Evolutionary conservation across 2,888 invertebrate genomes (phyloP).

Genomic region (Dolichopus griseipennis): DNA sequence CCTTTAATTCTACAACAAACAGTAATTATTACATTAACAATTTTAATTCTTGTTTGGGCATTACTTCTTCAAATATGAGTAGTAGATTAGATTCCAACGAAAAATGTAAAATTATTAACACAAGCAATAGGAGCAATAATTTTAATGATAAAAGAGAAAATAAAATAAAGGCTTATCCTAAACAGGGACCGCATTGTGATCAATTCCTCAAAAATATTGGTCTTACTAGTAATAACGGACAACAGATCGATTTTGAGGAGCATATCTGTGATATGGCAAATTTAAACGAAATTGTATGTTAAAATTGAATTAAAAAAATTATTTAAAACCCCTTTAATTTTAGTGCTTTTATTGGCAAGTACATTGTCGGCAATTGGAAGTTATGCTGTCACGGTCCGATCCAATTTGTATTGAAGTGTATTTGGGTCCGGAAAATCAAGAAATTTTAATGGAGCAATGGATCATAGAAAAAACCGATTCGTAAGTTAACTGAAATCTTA

Average conservation of each 20-base stretch:
- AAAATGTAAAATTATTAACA: slow-evolving; percentile 8
- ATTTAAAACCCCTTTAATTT: slow-evolving; percentile 16
- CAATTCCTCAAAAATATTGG: slow-evolving; percentile 44
- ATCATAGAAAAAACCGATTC: slow-evolving; percentile 40
- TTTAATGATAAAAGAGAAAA: slow-evolving; percentile 6
- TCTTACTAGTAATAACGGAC: slow-evolving; percentile 29
- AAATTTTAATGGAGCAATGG: slow-evolving; percentile 43
- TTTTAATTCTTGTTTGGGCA: background rate
- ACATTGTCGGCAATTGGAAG: slow-evolving; percentile 40
- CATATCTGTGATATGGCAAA: slow-evolving; percentile 44
- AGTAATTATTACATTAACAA: background rate
- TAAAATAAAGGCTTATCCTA: slow-evolving; percentile 26
- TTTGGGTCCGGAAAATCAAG: slow-evolving; percentile 40
- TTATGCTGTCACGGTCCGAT: slow-evolving; percentile 38
- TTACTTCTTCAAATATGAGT: slow-evolving; percentile 23
- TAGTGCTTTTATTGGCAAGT: slow-evolving; percentile 43
- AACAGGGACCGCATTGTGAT: slow-evolving; percentile 45
- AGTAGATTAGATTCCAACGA: slow-evolving; percentile 21
- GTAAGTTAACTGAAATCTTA: too few species aligned
- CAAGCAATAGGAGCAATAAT: slow-evolving; percentile 14
- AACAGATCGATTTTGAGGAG: slow-evolving; percentile 36
- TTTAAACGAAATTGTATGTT: slow-evolving; percentile 42
- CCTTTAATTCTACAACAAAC: background rate
- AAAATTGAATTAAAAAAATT: background rate
- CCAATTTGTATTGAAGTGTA: slow-evolving; percentile 43